phyloP scores from a whole-genome alignment of 2,113 vertebrate genomes.

The Pandion haliaetus region DNA sequence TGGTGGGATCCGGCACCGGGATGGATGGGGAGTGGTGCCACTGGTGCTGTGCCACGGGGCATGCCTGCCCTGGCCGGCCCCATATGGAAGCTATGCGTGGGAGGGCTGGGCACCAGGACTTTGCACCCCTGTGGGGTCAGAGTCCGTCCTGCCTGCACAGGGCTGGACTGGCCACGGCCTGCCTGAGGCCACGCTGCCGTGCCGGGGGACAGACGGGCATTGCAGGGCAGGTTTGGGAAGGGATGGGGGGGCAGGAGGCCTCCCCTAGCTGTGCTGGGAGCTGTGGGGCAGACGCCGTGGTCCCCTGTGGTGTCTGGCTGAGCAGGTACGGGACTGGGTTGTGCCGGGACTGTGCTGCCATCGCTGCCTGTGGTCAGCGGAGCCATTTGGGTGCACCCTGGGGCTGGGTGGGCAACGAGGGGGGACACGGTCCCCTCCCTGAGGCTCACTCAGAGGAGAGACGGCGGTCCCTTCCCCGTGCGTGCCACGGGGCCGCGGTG shows the following conservation, averaged over 20 bases:
- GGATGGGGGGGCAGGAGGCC: background rate
- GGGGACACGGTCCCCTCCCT: accelerated
- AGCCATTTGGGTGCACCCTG: background rate
- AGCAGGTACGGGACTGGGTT: background rate
- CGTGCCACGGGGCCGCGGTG: background rate
- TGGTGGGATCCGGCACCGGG: background rate
- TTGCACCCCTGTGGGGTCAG: background rate
- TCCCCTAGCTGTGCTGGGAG: background rate
- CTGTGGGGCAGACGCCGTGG: background rate
- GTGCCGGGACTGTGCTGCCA: accelerated
- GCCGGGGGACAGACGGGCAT: accelerated
- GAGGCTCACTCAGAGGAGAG: background rate
- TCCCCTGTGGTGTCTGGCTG: accelerated
- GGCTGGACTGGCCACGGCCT: accelerated
- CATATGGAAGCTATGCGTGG: accelerated
- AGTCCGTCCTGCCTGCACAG: background rate
- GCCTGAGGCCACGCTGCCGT: background rate
- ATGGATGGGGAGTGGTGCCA: accelerated
- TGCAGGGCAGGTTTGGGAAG: background rate
- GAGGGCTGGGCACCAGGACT: background rate
- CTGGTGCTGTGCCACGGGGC: accelerated
- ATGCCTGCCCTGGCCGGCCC: background rate
- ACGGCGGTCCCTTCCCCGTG: background rate
- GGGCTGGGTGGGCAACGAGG: background rate
- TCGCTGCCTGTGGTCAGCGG: accelerated